phyloP scores from a whole-genome alignment of 1,140 invertebrate species.

The Zaprionus inermis region DNA sequence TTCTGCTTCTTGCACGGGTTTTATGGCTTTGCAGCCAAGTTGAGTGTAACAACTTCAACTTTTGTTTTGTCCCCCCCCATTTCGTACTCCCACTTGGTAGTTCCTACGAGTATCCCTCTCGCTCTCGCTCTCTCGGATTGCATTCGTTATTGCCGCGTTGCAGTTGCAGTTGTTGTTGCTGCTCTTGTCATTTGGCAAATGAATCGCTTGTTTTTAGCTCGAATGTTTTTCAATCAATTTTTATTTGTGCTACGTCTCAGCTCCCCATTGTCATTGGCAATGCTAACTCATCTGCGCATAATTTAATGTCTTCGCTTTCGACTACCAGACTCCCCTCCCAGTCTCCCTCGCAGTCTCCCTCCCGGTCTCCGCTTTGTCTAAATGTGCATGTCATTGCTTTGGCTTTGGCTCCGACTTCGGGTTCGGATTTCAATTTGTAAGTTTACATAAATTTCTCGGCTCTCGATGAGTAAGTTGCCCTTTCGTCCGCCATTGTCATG shows the following conservation, averaged over 20 bases:
- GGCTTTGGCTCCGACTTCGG: constrained; percentile 28
- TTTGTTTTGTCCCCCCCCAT: constrained; percentile 14
- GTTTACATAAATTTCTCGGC: constrained; percentile 78
- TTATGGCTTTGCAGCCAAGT: constrained; percentile 48
- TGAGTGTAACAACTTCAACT: constrained; percentile 70
- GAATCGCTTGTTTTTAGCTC: constrained; percentile 78
- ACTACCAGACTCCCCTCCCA: not conserved
- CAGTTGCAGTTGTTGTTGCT: constrained; percentile 68
- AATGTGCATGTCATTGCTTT: constrained; percentile 78
- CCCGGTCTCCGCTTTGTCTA: constrained; percentile 34
- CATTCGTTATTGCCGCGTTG: constrained; percentile 68
- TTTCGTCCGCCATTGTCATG: constrained; percentile 63
- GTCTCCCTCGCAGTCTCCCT: no score
- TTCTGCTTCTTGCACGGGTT: constrained; percentile 31
- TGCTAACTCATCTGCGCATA: constrained; percentile 84
- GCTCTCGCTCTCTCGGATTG: constrained; percentile 57
- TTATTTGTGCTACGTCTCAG: constrained; percentile 64
- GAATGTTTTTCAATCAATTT: constrained; percentile 84
- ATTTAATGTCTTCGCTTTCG: constrained; percentile 69
- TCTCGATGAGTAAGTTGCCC: constrained; percentile 74
- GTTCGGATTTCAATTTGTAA: constrained; percentile 79
- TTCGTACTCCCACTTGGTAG: not conserved
- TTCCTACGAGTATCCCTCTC: constrained; percentile 30
- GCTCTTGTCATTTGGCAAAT: constrained; percentile 79
- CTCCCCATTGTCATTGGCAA: constrained; percentile 67